Evolutionary conservation across 2,113 vertebrate species (phyloP), one percentile per base, ranked within the genome.

Genomic region (Hucho hucho): DNA sequence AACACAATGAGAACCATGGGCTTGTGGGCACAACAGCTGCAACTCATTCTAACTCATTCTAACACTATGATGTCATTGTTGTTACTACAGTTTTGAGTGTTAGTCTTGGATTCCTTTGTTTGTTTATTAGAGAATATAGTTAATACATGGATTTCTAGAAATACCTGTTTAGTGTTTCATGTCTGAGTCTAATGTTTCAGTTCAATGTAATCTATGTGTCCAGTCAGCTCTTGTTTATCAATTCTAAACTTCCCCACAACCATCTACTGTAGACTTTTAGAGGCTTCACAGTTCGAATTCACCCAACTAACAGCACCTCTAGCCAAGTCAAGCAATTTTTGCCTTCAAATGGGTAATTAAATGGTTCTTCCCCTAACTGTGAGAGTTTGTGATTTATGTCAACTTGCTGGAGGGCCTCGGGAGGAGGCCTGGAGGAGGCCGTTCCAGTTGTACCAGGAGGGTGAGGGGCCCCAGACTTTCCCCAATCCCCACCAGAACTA

Each of bases 311-410:
- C 74, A 77, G 64, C 74, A 79, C 79, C 75, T 84, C 73, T 29
- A 70, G 80, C 83, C 84, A 89, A 83, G 82, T 77, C 63, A n/a
- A 82, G 76, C 74, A 83, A 86, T 90, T 74, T 87, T 86, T 85
- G 74, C 81, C 87, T 89, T 86, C 81, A 84, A 83, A 76, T 53
- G 70, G 80, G 77, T 85, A 90, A 91, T 92, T 90, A 90, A 91
- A 88, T 73, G 69, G 75, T 77, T 76, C 82, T 79, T 85, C 47
- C 74, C 71, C 72, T 79, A 85, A 83, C 79, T 9, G 74, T 75
- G 66, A 70, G 72, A 70, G 73, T 74, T 68, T 81, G 66, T 86
- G 86, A 89, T 89, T 88, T 86, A 89, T 76, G 77, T 72, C 18
- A 18, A 53, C 16, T 53, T 53, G 49, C 49, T 25, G 66, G 22